Conservation (phyloP, 2,888 invertebrate species). For the Leptogaster cylindrica region DNA sequence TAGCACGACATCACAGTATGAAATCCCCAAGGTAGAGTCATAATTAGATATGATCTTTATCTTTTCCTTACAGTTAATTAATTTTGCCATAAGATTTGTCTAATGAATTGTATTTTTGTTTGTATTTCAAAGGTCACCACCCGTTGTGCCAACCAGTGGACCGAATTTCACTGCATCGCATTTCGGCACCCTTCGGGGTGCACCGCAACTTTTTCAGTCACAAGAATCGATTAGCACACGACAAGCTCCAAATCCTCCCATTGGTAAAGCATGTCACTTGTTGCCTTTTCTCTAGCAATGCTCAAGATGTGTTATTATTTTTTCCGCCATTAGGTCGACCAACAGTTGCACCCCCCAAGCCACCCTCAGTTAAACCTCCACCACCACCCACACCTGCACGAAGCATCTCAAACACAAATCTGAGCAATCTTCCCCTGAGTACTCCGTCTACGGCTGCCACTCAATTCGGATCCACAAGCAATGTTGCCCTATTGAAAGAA, state of each 20-base stretch:
- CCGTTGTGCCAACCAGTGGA: slow-evolving; percentile 56
- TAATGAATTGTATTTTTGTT: neutral
- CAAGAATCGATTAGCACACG: slow-evolving; percentile 57
- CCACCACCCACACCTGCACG: slow-evolving; percentile 62
- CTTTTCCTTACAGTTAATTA: slow-evolving; percentile 31
- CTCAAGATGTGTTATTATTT: neutral
- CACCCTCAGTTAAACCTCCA: slow-evolving; percentile 60
- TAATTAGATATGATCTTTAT: slow-evolving; percentile 18
- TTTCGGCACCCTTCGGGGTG: slow-evolving; percentile 60
- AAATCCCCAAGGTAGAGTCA: slow-evolving; percentile 72
- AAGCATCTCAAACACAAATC: slow-evolving; percentile 60
- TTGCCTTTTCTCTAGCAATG: neutral
- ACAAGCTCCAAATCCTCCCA: slow-evolving; percentile 59
- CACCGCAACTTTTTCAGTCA: slow-evolving; percentile 56
- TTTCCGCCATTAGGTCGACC: slow-evolving; percentile 55
- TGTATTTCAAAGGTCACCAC: slow-evolving; percentile 57
- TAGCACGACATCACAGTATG: slow-evolving; percentile 84
- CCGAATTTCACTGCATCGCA: slow-evolving; percentile 58
- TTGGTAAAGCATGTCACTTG: slow-evolving; percentile 52
- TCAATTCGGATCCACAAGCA: slow-evolving; percentile 50
- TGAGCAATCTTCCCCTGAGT: slow-evolving; percentile 54
- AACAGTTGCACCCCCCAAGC: slow-evolving; percentile 57
- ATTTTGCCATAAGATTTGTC: neutral
- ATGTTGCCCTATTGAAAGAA: slow-evolving; percentile 58
- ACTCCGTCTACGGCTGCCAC: slow-evolving; percentile 36